These are phyloP conservation scores for Ennomos erosarius DNA, from an alignment of 2,888 invertebrate genomes.

Conservation along the genomic window DNA sequence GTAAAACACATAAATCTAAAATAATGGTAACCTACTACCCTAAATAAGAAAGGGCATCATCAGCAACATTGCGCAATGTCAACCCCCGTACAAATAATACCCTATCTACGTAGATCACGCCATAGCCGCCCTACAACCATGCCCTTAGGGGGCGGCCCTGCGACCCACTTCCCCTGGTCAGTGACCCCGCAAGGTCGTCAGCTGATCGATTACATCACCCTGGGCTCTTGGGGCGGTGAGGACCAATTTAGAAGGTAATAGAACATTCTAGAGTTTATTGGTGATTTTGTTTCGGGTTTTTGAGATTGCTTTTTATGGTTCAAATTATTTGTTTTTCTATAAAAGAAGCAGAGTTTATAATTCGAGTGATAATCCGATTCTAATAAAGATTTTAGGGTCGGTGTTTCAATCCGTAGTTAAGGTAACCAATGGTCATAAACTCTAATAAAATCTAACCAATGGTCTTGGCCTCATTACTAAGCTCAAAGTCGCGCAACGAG, in stretches of 20 bases:
- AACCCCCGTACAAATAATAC: background rate
- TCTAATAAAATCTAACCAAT: too few relatives aligned
- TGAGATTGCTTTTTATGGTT: background rate
- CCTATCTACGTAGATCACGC: slow-evolving; percentile 1
- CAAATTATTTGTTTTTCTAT: too few relatives aligned
- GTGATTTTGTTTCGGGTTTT: background rate
- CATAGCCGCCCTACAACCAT: slow-evolving; percentile 15
- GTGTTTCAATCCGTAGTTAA: too few relatives aligned
- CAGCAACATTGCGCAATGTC: slow-evolving; percentile 1
- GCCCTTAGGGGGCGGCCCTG: slow-evolving; percentile 22
- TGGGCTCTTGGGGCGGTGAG: background rate
- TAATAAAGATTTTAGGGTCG: too few relatives aligned
- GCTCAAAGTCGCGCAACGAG: too few relatives aligned
- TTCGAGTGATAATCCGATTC: too few relatives aligned
- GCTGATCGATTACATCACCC: slow-evolving; percentile 59
- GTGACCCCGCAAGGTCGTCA: slow-evolving; percentile 68
- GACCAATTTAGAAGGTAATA: slow-evolving; percentile 23
- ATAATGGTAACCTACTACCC: too few relatives aligned
- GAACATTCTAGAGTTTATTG: slow-evolving; percentile 5
- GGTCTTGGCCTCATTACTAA: too few relatives aligned
- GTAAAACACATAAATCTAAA: too few relatives aligned
- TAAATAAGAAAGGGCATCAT: background rate
- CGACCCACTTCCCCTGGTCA: slow-evolving; percentile 60
- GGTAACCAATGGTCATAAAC: too few relatives aligned
- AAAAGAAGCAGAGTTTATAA: too few relatives aligned